Conservation (phyloP, 2,888 invertebrate genomes). For the Branchipolynoe longqiensis region DNA sequence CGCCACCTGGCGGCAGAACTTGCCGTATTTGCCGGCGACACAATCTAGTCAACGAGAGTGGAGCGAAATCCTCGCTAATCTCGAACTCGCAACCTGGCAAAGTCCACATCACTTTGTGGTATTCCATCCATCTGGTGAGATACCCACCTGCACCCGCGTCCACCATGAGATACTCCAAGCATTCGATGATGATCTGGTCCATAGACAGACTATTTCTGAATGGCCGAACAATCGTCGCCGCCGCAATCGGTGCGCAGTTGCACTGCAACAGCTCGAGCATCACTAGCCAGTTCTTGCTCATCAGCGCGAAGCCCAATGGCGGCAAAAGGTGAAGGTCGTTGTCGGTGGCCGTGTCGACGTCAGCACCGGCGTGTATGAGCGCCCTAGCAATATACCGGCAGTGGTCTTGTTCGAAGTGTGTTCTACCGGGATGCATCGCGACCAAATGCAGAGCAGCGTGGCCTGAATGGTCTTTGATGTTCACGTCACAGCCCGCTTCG, state of each 20-base stretch:
- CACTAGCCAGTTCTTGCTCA: background rate
- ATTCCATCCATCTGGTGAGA: too few relatives aligned
- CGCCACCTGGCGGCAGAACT: background rate
- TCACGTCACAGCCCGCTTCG: conserved; percentile 13
- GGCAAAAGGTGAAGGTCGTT: background rate
- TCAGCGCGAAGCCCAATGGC: background rate
- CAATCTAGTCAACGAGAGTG: background rate
- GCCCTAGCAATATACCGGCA: background rate
- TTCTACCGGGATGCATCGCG: background rate
- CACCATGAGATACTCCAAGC: background rate
- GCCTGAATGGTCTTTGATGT: background rate
- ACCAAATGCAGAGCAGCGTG: conserved; percentile 6
- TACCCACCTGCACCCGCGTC: too few relatives aligned
- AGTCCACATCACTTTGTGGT: too few relatives aligned
- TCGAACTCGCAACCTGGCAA: too few relatives aligned
- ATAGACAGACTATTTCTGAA: background rate
- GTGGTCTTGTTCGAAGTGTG: background rate
- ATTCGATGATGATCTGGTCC: background rate
- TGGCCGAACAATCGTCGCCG: background rate
- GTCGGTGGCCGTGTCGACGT: too few relatives aligned
- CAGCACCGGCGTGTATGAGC: conserved; percentile 25
- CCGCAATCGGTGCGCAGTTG: background rate
- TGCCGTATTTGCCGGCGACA: background rate
- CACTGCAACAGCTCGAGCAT: background rate
- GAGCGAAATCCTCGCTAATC: too few relatives aligned